Percentiles rank a stretch among this genome's conserved stretches.
Conservation (phyloP, 2,113 vertebrate species). For the Dissostichus mawsoni region DNA sequence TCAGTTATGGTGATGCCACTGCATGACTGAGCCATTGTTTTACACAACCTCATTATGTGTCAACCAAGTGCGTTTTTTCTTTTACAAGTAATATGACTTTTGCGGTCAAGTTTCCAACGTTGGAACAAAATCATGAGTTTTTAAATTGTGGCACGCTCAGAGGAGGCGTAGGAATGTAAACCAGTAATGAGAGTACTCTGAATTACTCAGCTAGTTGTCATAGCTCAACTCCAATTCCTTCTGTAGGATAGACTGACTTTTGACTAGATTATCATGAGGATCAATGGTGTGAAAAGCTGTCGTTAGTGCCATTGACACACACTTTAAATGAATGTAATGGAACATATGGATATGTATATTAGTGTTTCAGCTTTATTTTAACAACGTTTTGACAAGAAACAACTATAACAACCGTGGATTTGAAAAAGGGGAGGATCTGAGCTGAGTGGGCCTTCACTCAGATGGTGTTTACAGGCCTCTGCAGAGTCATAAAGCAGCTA, state of each 20-base stretch:
- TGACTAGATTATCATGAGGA: too few relatives aligned
- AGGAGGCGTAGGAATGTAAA: too few relatives aligned
- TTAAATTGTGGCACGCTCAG: too few relatives aligned
- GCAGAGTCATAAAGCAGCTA: neutral
- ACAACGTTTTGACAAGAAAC: neutral
- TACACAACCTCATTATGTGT: constrained; percentile 15
- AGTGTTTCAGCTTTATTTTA: neutral
- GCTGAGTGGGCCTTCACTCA: neutral
- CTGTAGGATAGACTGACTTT: too few relatives aligned
- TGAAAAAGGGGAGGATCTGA: neutral
- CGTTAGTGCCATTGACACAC: neutral
- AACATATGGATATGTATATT: neutral
- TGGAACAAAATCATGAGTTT: too few relatives aligned
- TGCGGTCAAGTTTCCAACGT: too few relatives aligned
- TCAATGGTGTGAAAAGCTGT: too few relatives aligned
- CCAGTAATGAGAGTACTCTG: too few relatives aligned
- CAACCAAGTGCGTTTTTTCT: constrained; percentile 21
- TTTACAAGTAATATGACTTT: neutral
- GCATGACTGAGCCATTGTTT: neutral
- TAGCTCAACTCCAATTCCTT: too few relatives aligned
- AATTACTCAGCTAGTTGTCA: too few relatives aligned
- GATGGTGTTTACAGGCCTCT: too few relatives aligned
- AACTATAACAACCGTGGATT: too few relatives aligned
- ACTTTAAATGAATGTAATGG: neutral
- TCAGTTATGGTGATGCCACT: constrained; percentile 23